Evolutionary conservation across 1,140 invertebrate species (phyloP).

Genomic region (Gonioctena quinquepunctata): DNA sequence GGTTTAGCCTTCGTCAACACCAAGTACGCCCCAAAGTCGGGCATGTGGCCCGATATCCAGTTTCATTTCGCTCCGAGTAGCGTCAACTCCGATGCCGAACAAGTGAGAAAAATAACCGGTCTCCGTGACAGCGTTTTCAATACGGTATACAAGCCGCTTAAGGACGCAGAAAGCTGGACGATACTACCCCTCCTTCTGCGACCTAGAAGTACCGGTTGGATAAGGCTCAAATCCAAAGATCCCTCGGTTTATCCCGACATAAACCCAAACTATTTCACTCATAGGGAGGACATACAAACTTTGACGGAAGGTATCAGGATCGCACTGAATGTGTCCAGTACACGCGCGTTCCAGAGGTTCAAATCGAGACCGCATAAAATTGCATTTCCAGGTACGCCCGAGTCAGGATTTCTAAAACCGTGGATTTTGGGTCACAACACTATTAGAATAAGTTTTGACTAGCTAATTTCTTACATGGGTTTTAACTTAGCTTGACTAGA

Average conservation of each 20-base stretch:
- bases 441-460: no score
- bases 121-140: slow-evolving; percentile 80
- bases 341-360: slow-evolving; percentile 78
- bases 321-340: slow-evolving; percentile 77
- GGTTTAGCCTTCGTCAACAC: slow-evolving; percentile 83
- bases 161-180: slow-evolving; percentile 80
- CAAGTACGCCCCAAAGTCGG: slow-evolving; percentile 73
- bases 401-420: no score
- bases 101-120: slow-evolving; percentile 69
- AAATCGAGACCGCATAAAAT: slow-evolving; percentile 77
- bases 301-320: slow-evolving; percentile 82
- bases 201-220: slow-evolving; percentile 80
- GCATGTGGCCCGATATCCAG: slow-evolving; percentile 82
- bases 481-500: no score
- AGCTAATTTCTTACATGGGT: not conserved
- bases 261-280: slow-evolving; percentile 89
- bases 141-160: slow-evolving; percentile 80
- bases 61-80: slow-evolving; percentile 85
- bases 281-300: slow-evolving; percentile 75
- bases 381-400: slow-evolving; percentile 75
- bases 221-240: slow-evolving; percentile 77
- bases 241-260: slow-evolving; percentile 83
- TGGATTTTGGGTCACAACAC: no score
- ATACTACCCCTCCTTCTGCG: slow-evolving; percentile 79
- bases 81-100: slow-evolving; percentile 78